Evolutionary conservation across 2,888 invertebrate genomes (phyloP).

Genomic region (Theodoxus fluviatilis): DNA sequence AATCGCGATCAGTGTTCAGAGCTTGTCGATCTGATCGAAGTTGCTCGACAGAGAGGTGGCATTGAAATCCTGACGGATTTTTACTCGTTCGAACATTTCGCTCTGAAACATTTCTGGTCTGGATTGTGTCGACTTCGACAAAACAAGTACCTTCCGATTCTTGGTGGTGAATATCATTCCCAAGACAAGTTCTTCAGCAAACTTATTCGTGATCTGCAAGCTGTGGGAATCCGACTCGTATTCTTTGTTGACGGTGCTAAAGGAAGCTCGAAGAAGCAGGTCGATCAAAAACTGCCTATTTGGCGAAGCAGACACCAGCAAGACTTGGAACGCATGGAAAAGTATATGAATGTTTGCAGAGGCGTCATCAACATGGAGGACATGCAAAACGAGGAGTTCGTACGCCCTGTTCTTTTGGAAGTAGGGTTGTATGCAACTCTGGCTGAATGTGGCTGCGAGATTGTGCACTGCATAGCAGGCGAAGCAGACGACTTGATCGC

Average conservation of each 20-base stretch:
- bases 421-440: constrained; percentile 48
- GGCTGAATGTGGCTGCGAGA: constrained; percentile 48
- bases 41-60: constrained; percentile 44
- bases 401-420: constrained; percentile 57
- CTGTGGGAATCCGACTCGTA: constrained; percentile 50
- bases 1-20: constrained; percentile 44
- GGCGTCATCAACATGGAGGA: neutral
- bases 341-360: no score
- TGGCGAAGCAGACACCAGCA: constrained; percentile 51
- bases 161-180: constrained; percentile 57
- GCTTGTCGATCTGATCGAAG: constrained; percentile 52
- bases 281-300: constrained; percentile 53
- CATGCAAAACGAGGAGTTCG: neutral
- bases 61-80: constrained; percentile 61
- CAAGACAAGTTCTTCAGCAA: constrained; percentile 48
- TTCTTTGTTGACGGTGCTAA: constrained; percentile 59
- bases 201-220: constrained; percentile 48
- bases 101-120: constrained; percentile 47
- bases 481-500: constrained; percentile 59
- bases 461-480: constrained; percentile 40
- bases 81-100: constrained; percentile 54
- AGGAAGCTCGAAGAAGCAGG: constrained; percentile 46
- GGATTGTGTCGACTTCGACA: constrained; percentile 37
- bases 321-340: constrained; percentile 45
- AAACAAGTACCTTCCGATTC: constrained; percentile 49